phyloP scores from a whole-genome alignment of 1,140 invertebrate genomes.

The Pissodes strobi region DNA sequence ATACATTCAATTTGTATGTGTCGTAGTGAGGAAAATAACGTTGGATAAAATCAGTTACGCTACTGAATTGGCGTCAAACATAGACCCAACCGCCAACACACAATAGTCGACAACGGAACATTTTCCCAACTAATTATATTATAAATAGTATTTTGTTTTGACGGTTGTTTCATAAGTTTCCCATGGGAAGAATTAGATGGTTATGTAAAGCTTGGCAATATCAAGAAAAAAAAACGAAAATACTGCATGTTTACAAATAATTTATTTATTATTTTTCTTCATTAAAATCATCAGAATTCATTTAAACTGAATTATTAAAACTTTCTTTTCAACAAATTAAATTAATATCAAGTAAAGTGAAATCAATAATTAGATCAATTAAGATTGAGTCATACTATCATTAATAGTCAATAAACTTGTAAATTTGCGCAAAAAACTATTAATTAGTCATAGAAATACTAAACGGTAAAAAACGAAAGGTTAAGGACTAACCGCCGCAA shows the following conservation, averaged over 20 bases:
- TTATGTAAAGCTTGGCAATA: too few relatives aligned
- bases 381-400: too few relatives aligned
- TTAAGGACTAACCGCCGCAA: too few relatives aligned
- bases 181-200: too few relatives aligned
- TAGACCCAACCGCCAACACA: constrained; percentile 28
- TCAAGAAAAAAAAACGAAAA: too few relatives aligned
- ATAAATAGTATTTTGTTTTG: constrained; percentile 12
- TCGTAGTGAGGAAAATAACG: not conserved
- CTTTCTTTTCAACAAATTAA: too few relatives aligned
- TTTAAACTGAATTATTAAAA: too few relatives aligned
- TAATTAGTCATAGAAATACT: not conserved
- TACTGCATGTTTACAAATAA: too few relatives aligned
- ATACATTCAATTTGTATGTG: not conserved
- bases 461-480: not conserved
- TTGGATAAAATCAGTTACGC: not conserved
- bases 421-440: not conserved
- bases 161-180: not conserved
- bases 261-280: too few relatives aligned
- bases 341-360: too few relatives aligned
- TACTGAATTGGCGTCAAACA: constrained; percentile 25
- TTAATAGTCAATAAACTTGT: not conserved
- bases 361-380: too few relatives aligned
- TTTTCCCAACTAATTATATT: constrained; percentile 29
- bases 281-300: too few relatives aligned
- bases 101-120: constrained; percentile 24